phyloP scores from a whole-genome alignment of 2,797 vertebrate species.

The Buceros bicornis region DNA sequence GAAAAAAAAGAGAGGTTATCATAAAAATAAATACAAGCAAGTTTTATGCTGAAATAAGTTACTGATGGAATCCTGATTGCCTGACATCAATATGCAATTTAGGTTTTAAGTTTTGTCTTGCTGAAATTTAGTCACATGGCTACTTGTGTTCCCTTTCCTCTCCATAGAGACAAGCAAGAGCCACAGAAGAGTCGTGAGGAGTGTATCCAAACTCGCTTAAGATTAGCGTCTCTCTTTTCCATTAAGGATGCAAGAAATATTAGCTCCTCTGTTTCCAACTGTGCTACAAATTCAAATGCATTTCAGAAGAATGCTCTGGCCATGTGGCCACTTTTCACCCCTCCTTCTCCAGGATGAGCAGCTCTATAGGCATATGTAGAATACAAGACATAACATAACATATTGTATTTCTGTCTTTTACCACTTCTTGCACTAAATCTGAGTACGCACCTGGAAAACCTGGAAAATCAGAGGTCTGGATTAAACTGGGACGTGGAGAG shows the following conservation, averaged over 20 bases:
- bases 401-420: constrained; percentile 3
- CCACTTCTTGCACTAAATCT: not conserved
- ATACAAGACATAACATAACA: not conserved
- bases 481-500: not conserved
- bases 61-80: not conserved
- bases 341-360: not conserved
- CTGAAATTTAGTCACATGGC: not conserved
- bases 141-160: not conserved
- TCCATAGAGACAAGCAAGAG: not conserved
- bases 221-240: not conserved
- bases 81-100: not conserved
- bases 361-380: not conserved
- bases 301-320: not conserved
- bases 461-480: not conserved
- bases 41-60: not conserved
- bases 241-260: not conserved
- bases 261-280: not conserved
- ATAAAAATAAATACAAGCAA: not conserved
- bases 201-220: not conserved
- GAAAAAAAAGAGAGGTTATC: fast-evolving
- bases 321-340: not conserved
- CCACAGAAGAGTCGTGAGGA: fast-evolving
- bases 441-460: not conserved
- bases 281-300: not conserved
- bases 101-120: not conserved